phyloP scores from a whole-genome alignment of 2,888 invertebrate genomes.

The Drosophila maculinotata region DNA sequence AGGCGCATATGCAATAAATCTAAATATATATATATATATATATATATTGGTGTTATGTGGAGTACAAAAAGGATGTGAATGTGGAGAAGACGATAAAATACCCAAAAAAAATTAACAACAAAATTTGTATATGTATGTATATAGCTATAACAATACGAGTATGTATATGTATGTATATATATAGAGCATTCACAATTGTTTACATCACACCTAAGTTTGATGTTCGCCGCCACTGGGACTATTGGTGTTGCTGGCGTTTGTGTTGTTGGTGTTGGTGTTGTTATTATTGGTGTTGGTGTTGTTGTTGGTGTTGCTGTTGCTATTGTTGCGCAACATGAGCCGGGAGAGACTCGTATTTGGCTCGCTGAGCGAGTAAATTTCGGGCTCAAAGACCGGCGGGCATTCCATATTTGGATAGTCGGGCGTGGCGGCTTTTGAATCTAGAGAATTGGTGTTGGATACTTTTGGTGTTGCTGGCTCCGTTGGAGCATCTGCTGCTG shows the following conservation, averaged over 20 bases:
- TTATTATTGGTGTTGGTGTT: conserved; percentile 23
- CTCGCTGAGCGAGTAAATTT: conserved; percentile 90
- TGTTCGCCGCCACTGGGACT: conserved; percentile 73
- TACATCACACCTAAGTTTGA: conserved; percentile 67
- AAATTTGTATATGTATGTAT: conserved; percentile 17
- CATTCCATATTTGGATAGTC: conserved; percentile 93
- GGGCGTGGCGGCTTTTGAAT: conserved; percentile 84
- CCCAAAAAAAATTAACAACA: conserved; percentile 26
- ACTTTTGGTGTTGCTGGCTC: conserved; percentile 67
- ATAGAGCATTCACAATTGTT: conserved; percentile 77
- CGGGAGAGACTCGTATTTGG: conserved; percentile 84
- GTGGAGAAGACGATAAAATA: conserved; percentile 34
- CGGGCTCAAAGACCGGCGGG: conserved; percentile 94
- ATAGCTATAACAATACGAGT: conserved; percentile 38
- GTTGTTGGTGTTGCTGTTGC: conserved; percentile 44
- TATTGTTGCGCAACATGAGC: conserved; percentile 82
- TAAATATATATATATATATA: conserved; percentile 27
- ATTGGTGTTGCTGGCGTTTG: conserved; percentile 39
- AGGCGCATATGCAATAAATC: conserved; percentile 42
- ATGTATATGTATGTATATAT: conserved; percentile 35
- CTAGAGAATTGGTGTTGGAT: conserved; percentile 61
- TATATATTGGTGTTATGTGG: conserved; percentile 29
- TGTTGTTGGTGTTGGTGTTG: conserved; percentile 30
- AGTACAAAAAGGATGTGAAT: conserved; percentile 25
- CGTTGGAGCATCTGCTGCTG: conserved; percentile 26